Evolutionary conservation across 2,113 vertebrate genomes (phyloP).

Genomic region (Eulemur macaco): DNA sequence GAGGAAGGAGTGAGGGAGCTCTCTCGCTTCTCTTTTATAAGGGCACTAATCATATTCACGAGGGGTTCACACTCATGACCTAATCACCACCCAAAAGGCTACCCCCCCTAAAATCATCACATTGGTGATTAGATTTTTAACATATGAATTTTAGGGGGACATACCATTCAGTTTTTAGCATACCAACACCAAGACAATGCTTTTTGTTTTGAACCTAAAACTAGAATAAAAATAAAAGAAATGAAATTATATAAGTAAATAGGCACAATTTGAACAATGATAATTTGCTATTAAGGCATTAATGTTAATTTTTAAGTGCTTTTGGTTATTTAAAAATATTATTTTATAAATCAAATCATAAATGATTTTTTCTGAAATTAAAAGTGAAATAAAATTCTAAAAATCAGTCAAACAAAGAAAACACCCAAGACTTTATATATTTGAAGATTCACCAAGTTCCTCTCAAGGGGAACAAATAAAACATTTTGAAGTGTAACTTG

Average conservation of each 20-base stretch:
- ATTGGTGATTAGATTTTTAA: background rate
- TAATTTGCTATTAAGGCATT: background rate
- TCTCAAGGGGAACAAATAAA: background rate
- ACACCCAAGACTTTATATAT: background rate
- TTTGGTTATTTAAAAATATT: background rate
- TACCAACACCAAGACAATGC: background rate
- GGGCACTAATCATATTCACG: background rate
- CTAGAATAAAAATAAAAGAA: background rate
- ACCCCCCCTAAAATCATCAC: background rate
- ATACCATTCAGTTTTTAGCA: no score
- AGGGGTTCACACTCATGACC: background rate
- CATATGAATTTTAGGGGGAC: background rate
- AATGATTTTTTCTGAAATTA: background rate
- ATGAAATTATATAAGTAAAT: background rate
- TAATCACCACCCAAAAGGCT: background rate
- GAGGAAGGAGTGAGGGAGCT: fast-evolving
- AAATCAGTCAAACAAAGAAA: background rate
- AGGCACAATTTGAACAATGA: background rate
- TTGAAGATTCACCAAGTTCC: background rate
- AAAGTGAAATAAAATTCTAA: background rate
- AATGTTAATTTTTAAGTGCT: background rate
- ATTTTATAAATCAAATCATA: background rate
- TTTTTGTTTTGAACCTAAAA: background rate
- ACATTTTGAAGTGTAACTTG: background rate
- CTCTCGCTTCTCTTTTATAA: background rate